Base-by-base conservation (phyloP, 2,113 vertebrate species). In the Anolis sagrei region DNA sequence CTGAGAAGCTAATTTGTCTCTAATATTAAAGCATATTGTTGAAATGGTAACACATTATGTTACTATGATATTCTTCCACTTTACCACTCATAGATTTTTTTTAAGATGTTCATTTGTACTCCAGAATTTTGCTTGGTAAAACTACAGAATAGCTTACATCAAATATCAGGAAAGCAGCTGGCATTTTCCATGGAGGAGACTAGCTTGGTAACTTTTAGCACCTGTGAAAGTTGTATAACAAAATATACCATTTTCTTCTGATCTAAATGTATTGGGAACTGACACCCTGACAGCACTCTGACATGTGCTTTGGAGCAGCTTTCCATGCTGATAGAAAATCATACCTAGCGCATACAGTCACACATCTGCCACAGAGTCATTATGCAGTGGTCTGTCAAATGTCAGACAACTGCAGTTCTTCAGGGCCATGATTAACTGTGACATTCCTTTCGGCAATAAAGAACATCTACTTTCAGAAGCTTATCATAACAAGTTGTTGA, bases 371-470 rank as follows among this genome's bases (percentile, higher is more conserved):
- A 70, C 58, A 36, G 61, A 69, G 29, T 77, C 73, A 82, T 34
- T 82, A 70, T 70, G 66, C 36, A 77, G 54, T 27, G 14, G 34
- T 19, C 34, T 72, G 66, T 44, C 80, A 87, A 54, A 81, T 32
- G 79, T 36, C 7, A 1, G 79, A 54, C 16, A 68, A 68, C 48
- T 68, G 34, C 32, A 76, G 19, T 70, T 34, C 44, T 70, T 62
- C 27, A 77, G 77, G 13, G 29, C 27, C 51, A 70, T 72, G 49
- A 72, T 87, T 36, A 61, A n/a, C 14, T 21, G 74, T 82, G 74
- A 82, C 29, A 62, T 27, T 70, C 64, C 51, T 70, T 36, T 25
- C 27, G n/a, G 73, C 66, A 77, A 61, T 69, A 77, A 87, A 87
- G 77, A 32, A 77, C 72, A 11, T 82, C 51, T 44, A 58, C 51